Conservation (phyloP, 2,888 invertebrate genomes). For the Cactoblastis cactorum region DNA sequence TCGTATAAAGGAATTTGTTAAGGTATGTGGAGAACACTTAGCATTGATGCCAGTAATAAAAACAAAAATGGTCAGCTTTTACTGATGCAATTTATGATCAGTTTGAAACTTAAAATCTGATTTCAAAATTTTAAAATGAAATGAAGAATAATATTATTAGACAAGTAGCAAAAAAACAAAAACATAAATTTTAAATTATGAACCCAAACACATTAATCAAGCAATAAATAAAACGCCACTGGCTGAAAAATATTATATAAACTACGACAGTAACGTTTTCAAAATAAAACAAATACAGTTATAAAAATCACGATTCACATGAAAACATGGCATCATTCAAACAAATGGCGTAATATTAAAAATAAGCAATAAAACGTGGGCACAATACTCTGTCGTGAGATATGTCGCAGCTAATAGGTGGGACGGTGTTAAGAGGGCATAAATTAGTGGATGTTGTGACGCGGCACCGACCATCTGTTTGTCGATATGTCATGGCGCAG, state of each 20-base stretch:
- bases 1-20: neutral
- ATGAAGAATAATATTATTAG: neutral
- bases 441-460: constrained; percentile 77
- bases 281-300: constrained; percentile 5
- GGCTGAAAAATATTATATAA: neutral
- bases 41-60: neutral
- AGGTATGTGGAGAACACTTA: neutral
- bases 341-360: constrained; percentile 3
- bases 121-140: too few species aligned
- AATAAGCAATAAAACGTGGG: constrained; percentile 32
- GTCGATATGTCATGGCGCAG: constrained; percentile 71
- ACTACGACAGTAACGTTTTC: neutral
- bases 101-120: too few species aligned
- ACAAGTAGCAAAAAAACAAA: neutral
- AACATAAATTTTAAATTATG: neutral
- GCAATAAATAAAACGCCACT: neutral
- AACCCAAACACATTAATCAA: neutral
- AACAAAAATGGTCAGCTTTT: neutral
- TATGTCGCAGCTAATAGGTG: constrained; percentile 75
- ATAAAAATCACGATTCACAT: neutral
- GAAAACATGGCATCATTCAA: constrained; percentile 8
- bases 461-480: constrained; percentile 72
- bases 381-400: constrained; percentile 55
- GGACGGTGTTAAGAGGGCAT: constrained; percentile 76
- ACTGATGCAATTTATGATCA: too few species aligned